These are phyloP conservation scores for Sussaba pulchella DNA, from an alignment of 2,888 invertebrate species.

Conservation along the genomic window DNA sequence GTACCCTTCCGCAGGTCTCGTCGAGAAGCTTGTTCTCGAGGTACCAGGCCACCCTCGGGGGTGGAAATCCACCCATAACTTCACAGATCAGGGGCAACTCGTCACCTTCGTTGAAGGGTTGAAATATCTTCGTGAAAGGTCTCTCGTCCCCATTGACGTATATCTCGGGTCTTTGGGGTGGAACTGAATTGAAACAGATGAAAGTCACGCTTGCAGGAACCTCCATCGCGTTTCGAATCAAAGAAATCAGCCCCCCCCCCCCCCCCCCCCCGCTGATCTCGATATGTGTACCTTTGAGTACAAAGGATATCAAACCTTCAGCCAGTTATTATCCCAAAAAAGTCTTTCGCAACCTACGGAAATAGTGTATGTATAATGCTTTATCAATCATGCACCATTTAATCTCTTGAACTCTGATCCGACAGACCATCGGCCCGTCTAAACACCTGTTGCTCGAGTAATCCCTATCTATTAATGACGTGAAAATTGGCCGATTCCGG, in stretches of 20 bases:
- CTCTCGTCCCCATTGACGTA: slow-evolving; percentile 71
- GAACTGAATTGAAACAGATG: slow-evolving; percentile 72
- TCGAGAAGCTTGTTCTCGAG: slow-evolving; percentile 90
- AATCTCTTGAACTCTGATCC: slow-evolving; percentile 44
- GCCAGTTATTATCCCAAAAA: slow-evolving; percentile 32
- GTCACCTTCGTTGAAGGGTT: slow-evolving; percentile 78
- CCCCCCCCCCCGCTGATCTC: no score
- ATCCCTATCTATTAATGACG: slow-evolving; percentile 60
- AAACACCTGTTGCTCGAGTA: slow-evolving; percentile 56
- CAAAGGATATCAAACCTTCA: background rate
- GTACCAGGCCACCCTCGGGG: slow-evolving; percentile 93
- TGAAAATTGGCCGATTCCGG: slow-evolving; percentile 53
- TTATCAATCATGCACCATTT: slow-evolving; percentile 58
- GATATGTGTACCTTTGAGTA: background rate
- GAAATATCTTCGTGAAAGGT: slow-evolving; percentile 73
- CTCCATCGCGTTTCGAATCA: background rate
- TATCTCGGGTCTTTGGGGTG: slow-evolving; percentile 78
- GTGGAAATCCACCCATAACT: slow-evolving; percentile 86
- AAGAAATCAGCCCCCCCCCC: no score
- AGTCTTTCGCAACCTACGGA: slow-evolving; percentile 29
- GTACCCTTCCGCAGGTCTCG: slow-evolving; percentile 89
- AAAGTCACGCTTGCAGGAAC: background rate
- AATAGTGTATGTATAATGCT: slow-evolving; percentile 45
- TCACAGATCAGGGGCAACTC: slow-evolving; percentile 77
- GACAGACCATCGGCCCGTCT: slow-evolving; percentile 36